These are phyloP conservation scores for Cercopithecus mitis DNA, from an alignment of 2,797 vertebrate genomes.

Conservation along the genomic window DNA sequence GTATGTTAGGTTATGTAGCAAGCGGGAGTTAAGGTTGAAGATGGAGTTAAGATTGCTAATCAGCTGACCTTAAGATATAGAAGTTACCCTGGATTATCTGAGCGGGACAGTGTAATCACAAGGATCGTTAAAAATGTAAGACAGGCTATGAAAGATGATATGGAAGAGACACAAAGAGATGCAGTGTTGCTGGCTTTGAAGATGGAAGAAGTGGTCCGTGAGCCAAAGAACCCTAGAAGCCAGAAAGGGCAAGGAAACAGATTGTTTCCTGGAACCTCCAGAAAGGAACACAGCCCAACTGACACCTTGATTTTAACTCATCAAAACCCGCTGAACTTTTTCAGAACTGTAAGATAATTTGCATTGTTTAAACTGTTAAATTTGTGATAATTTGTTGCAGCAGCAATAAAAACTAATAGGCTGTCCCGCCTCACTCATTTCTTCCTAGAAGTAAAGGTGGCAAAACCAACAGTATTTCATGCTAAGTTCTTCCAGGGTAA, in stretches of 20 bases:
- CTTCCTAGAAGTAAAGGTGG: not conserved
- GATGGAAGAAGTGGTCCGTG: not conserved
- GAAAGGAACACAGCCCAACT: not conserved
- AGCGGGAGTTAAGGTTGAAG: not conserved
- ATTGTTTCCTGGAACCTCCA: not conserved
- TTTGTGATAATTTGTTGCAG: conserved; percentile 6
- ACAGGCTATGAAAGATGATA: not conserved
- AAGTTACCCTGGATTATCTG: not conserved
- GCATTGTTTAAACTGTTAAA: conserved; percentile 21
- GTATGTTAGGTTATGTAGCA: conserved; percentile 8
- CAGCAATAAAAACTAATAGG: not conserved
- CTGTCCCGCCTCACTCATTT: not conserved
- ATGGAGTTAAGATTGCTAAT: not conserved
- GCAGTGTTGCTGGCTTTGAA: not conserved
- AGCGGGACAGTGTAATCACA: not conserved
- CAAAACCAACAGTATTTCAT: not conserved
- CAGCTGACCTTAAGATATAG: not conserved
- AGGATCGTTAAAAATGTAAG: not conserved
- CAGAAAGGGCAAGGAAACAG: not conserved
- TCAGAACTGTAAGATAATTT: not conserved
- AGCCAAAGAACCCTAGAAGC: not conserved
- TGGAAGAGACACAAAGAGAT: not conserved
- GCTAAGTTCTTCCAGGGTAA: not conserved
- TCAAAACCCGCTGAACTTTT: not conserved
- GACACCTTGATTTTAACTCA: not conserved